Conservation (phyloP, 2,888 invertebrate genomes). For the Ochropleura leucogaster region DNA sequence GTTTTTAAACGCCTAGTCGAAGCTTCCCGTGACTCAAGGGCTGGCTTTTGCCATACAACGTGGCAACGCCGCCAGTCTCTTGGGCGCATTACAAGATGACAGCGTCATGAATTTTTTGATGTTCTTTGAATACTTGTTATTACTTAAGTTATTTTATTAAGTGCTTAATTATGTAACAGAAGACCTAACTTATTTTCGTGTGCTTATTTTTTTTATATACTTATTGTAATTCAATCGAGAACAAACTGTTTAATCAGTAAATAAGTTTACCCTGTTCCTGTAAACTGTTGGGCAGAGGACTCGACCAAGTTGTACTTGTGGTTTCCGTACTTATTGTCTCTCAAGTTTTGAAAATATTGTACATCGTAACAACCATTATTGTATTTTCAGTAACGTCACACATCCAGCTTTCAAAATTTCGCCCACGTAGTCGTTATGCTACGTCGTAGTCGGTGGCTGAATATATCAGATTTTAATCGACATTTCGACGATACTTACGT, state of each 20-base stretch:
- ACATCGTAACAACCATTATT: not conserved
- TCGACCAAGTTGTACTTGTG: not conserved
- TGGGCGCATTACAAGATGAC: too few species aligned
- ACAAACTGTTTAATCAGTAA: not conserved
- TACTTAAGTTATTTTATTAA: too few species aligned
- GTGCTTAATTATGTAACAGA: not conserved
- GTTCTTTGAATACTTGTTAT: too few species aligned
- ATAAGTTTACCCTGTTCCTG: not conserved
- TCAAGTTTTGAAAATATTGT: not conserved
- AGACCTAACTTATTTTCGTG: not conserved
- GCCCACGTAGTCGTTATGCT: constrained; percentile 22
- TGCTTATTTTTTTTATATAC: not conserved
- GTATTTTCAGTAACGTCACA: constrained; percentile 18
- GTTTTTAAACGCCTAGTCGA: too few species aligned
- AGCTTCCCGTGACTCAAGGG: too few species aligned
- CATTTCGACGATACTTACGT: constrained; percentile 21
- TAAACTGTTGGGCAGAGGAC: not conserved
- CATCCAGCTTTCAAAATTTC: constrained; percentile 10
- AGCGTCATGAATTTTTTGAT: too few species aligned
- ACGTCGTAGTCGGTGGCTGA: not conserved
- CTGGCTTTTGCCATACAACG: too few species aligned
- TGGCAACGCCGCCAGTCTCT: too few species aligned
- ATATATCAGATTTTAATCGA: constrained; percentile 43
- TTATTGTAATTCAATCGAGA: not conserved
- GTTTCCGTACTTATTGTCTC: not conserved